A percentile compares a stretch with the other conserved stretches of the same genome.
These are phyloP conservation scores for Myotis davidii DNA, from an alignment of 2,113 vertebrate genomes.

Conservation along the genomic window DNA sequence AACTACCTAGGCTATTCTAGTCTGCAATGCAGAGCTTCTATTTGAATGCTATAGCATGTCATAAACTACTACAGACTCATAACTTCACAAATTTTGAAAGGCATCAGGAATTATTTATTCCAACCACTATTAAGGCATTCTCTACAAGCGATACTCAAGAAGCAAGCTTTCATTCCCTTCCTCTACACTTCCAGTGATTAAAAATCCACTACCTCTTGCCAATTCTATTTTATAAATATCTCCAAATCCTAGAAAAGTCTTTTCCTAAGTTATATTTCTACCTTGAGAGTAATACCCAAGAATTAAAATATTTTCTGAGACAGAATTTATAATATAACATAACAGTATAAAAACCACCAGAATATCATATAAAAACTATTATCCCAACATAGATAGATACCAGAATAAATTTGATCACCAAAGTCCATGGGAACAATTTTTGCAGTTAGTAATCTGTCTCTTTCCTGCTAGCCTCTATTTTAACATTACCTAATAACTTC, in stretches of 20 bases:
- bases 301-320: not conserved
- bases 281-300: not conserved
- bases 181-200: not conserved
- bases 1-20: not conserved
- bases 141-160: not conserved
- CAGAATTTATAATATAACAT: not conserved
- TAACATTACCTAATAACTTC: not conserved
- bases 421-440: not conserved
- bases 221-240: slow-evolving; percentile 14
- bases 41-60: not conserved
- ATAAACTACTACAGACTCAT: not conserved
- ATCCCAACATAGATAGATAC: not conserved
- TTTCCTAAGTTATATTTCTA: not conserved
- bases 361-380: not conserved
- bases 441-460: not conserved
- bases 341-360: not conserved
- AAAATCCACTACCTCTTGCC: not conserved
- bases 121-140: not conserved
- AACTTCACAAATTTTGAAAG: not conserved
- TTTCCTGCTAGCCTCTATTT: not conserved
- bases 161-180: not conserved
- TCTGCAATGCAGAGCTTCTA: not conserved
- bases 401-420: not conserved
- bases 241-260: not conserved
- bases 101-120: not conserved